A percentile compares a stretch with the other conserved stretches of the same genome.
Conservation (phyloP, 2,797 vertebrate genomes). For the Coregonus sp. region DNA sequence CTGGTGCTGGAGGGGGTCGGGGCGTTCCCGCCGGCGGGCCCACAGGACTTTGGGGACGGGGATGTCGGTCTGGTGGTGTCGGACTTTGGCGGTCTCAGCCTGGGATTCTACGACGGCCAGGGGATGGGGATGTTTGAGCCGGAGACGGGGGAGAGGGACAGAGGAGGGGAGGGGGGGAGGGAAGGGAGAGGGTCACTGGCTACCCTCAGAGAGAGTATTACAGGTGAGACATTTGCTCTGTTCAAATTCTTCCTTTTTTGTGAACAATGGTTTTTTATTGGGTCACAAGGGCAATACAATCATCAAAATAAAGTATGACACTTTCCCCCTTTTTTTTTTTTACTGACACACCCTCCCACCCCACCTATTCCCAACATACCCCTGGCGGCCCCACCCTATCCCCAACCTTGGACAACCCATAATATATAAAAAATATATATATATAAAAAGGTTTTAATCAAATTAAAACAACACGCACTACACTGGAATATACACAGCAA, state of each 20-base stretch:
- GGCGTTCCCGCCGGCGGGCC: slow-evolving; percentile 54
- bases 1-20: slow-evolving; percentile 73
- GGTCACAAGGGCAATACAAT: not conserved
- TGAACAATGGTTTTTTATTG: not conserved
- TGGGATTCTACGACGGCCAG: slow-evolving; percentile 68
- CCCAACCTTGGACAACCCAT: too few species aligned
- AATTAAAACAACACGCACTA: too few species aligned
- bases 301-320: too few species aligned
- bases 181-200: slow-evolving; percentile 23
- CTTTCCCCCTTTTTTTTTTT: too few species aligned
- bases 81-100: slow-evolving; percentile 25
- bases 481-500: too few species aligned
- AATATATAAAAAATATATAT: too few species aligned
- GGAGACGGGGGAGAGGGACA: slow-evolving; percentile 67
- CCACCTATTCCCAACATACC: too few species aligned
- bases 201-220: slow-evolving; percentile 31
- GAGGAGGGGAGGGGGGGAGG: slow-evolving; percentile 48
- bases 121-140: slow-evolving; percentile 60
- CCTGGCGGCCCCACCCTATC: too few species aligned
- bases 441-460: too few species aligned
- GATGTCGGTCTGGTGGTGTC: slow-evolving; percentile 68
- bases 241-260: not conserved
- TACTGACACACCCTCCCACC: too few species aligned
- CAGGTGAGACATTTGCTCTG: slow-evolving; percentile 15
- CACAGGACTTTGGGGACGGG: slow-evolving; percentile 77